Base-by-base conservation (phyloP, 2,888 invertebrate genomes). In the Thereva nobilitata region DNA sequence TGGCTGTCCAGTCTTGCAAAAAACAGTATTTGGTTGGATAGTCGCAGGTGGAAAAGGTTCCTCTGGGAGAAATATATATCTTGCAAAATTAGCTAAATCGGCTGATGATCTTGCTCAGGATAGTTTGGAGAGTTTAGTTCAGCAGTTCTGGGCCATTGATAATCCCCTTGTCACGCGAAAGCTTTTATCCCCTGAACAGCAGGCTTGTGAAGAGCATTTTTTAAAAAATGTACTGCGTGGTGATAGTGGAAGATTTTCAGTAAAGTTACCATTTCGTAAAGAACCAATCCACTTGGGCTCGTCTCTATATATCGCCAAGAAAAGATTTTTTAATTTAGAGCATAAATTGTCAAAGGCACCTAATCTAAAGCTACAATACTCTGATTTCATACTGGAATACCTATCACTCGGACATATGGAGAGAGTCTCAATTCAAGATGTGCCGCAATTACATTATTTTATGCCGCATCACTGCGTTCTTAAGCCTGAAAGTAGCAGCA, bases 391-490 rank as follows among this genome's bases (percentile, higher is more conserved):
- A 3, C n/a, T 10, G 2, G 49, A 49, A n/a, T 49, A 49, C 8
- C 49, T 49, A 9, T 23, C 23, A 2, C 23, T 23, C 23, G 23
- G 23, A 23, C 23, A 23, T 23, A 23, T 23, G 23, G 2, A 23
- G 23, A 23, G 23, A 2, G 23, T 23, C 23, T 4, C 10, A 12
- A 3, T 12, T 9, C n/a, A 50, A 8, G 37, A 50, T 2, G 38
- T 38, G 7, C 50, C 10, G 7, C 37, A 4, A 64, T 8, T 35
- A 3, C 9, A 52, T 40, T 64, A 56, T 53, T 71, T 59, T 37
- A 42, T 71, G 12, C 70, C 70, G 5, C 68, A 70, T 41, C 67
- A 68, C 38, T 63, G 52, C 49, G 61, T 70, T 0, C 6, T 67
- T 10, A 63, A 49, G 38, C 65, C 70, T 5, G 55, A 69, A 5